Base-by-base conservation (phyloP, 1,140 invertebrate genomes). In the Oedothorax gibbosus region DNA sequence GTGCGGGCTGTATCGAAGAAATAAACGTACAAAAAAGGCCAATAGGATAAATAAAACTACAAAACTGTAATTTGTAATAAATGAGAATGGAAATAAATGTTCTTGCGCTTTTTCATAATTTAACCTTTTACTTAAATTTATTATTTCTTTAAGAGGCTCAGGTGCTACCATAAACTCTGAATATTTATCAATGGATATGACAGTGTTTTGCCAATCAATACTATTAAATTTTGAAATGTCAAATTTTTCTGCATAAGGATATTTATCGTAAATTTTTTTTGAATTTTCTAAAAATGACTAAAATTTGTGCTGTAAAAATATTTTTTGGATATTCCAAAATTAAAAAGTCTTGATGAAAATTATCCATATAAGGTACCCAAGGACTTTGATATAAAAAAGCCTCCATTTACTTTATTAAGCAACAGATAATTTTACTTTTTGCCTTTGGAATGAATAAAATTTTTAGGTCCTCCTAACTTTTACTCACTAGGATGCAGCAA, bases 161-260 rank as follows among this genome's bases (percentile, higher is more conserved):
- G 75, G 75, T 0, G 60, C 75, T 12, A 51, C 64, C 0, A 77
- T 6, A 11, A 64, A 50, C 11, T 77, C 64, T 18, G n/a, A 35
- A 77, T 77, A 18, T 20, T 15, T 77, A 77, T 77, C 75, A 12
- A 77, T n/a, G 12, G 20, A 7, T 18, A 77, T 14, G 21, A 50
- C 51, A 18, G 57, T 20, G 1, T 62, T 64, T 51, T 77, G 15
- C 75, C 75, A 77, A 35, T 77, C 60, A 4, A 77, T 64, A 15
- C 2, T 9, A 14, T 64, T n/a, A 14, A 77, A 51, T n/a, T 14
- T 21, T 12, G 18, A 21, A 65, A 77, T 11, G 49, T 77, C 60
- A 64, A 77, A 77, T 53, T 64, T 77, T 77, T 77, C 75, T 9
- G 75, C 75, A 77, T 64, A 77, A 1, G 75, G 60, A 77, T 49